Conservation (phyloP, 2,797 vertebrate species). For the Neosilurus mollespiculum region DNA sequence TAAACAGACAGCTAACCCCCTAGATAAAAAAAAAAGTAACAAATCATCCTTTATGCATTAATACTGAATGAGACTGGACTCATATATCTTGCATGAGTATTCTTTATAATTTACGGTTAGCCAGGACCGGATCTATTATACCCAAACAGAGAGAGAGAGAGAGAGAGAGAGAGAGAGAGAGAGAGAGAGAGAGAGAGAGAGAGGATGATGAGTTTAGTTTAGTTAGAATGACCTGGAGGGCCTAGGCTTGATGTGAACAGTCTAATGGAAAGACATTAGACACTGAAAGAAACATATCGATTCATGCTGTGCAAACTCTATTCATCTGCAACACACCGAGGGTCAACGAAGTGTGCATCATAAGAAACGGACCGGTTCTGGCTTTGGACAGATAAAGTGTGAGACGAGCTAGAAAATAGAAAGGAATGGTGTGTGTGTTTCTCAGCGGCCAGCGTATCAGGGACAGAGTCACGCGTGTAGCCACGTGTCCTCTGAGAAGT, state of each 20-base stretch:
- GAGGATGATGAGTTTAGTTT: slow-evolving; percentile 44
- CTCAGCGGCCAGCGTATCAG: not conserved
- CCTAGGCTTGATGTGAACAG: slow-evolving; percentile 39
- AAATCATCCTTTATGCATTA: not conserved
- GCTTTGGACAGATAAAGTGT: not conserved
- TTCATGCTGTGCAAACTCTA: not conserved
- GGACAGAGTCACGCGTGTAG: not conserved
- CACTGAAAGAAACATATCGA: slow-evolving; percentile 7
- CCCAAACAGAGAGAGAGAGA: too few species aligned
- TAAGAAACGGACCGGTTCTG: slow-evolving; percentile 4
- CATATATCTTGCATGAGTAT: slow-evolving; percentile 29
- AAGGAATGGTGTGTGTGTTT: slow-evolving; percentile 31
- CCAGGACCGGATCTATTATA: slow-evolving; percentile 4
- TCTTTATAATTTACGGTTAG: slow-evolving; percentile 24
- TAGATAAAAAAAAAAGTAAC: slow-evolving; percentile 19
- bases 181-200: not conserved
- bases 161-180: too few species aligned
- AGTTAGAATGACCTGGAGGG: slow-evolving; percentile 58
- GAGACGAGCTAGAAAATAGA: not conserved
- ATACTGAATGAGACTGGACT: slow-evolving; percentile 22
- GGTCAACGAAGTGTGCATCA: not conserved
- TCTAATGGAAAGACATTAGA: slow-evolving; percentile 44
- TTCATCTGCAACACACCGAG: not conserved
- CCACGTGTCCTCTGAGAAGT: slow-evolving; percentile 17
- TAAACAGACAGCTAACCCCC: slow-evolving; percentile 20